phyloP scores from a whole-genome alignment of 2,888 invertebrate species.

The Aquatica leii region DNA sequence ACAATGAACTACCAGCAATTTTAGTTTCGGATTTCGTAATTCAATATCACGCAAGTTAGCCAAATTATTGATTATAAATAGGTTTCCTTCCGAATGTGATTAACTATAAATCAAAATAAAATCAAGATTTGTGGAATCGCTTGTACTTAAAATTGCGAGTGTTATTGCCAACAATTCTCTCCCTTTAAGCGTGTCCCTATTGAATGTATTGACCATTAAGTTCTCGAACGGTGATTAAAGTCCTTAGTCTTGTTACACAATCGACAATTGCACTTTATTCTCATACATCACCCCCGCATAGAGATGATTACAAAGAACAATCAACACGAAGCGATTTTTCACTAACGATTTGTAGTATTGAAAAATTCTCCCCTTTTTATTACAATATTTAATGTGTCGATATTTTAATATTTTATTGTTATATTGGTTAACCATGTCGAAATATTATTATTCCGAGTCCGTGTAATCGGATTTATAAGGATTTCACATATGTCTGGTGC shows the following conservation, averaged over 20 bases:
- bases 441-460: conserved; percentile 23
- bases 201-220: conserved; percentile 42
- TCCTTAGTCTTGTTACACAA: conserved; percentile 41
- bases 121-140: conserved; percentile 18
- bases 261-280: conserved; percentile 40
- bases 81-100: conserved; percentile 2
- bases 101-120: conserved; percentile 10
- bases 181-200: conserved; percentile 23
- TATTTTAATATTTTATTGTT: conserved; percentile 4
- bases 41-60: too few species aligned
- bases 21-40: too few species aligned
- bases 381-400: background rate
- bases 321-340: conserved; percentile 20
- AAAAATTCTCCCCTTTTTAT: conserved; percentile 5
- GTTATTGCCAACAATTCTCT: conserved; percentile 16
- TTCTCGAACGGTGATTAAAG: conserved; percentile 48
- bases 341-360: conserved; percentile 5
- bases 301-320: conserved; percentile 30
- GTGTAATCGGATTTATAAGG: conserved; percentile 43
- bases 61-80: background rate
- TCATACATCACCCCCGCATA: conserved; percentile 29
- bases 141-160: conserved; percentile 14
- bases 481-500: conserved; percentile 44
- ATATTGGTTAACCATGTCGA: conserved; percentile 27
- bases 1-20: too few species aligned